These are phyloP conservation scores for Pseudomyrmex concolor DNA, from an alignment of 1,140 invertebrate genomes.

Conservation along the genomic window DNA sequence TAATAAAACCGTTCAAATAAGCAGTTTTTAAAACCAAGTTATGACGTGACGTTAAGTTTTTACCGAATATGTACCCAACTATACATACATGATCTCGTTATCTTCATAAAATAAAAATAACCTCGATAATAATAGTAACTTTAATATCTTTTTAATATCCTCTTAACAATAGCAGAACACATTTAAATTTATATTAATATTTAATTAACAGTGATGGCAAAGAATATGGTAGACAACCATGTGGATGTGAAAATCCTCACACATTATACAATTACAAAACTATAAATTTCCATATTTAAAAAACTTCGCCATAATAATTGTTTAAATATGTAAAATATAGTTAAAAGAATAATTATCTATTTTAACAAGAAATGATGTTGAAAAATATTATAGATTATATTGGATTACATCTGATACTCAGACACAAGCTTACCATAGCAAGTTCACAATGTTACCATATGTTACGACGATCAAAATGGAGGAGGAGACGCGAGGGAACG, in stretches of 20 bases:
- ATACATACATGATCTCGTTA: too few species aligned
- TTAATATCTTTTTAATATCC: too few species aligned
- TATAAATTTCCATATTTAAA: background rate
- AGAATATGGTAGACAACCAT: background rate
- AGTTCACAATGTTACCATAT: background rate
- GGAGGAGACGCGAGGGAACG: background rate
- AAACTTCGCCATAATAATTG: background rate
- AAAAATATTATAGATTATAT: slow-evolving; percentile 3
- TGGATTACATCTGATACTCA: background rate
- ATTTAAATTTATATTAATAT: too few species aligned
- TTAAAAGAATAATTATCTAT: background rate
- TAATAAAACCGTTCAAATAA: too few species aligned
- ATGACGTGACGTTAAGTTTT: too few species aligned
- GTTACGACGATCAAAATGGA: slow-evolving; percentile 74
- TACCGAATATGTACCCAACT: too few species aligned
- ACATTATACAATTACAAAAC: background rate
- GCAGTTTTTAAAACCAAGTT: too few species aligned
- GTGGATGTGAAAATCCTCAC: background rate
- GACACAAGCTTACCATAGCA: slow-evolving; percentile 70
- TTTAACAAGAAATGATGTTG: background rate
- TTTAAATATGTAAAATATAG: background rate
- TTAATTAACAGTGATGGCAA: too few species aligned
- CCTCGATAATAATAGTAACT: too few species aligned
- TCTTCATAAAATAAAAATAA: too few species aligned
- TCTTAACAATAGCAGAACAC: too few species aligned